phyloP scores from a whole-genome alignment of 1,140 invertebrate genomes.

The Temnothorax longispinosus region DNA sequence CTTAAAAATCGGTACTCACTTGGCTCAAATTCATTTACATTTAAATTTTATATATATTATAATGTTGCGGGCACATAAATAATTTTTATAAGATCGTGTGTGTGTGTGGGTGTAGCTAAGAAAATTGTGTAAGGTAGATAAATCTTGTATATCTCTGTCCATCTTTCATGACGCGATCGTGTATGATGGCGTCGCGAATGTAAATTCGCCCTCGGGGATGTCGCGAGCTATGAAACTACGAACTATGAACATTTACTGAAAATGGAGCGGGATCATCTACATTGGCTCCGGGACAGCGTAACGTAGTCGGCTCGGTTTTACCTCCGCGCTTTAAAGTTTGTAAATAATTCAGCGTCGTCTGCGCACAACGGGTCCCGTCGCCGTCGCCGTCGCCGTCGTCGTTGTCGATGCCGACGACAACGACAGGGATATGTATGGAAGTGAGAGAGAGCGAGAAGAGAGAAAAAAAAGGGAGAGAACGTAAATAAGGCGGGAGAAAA shows the following conservation, averaged over 20 bases:
- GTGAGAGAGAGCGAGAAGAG: not conserved
- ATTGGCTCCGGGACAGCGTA: not conserved
- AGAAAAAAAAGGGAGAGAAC: not conserved
- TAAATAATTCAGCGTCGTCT: slow-evolving; percentile 76
- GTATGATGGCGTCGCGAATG: slow-evolving; percentile 8
- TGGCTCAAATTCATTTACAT: not conserved
- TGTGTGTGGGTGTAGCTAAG: not conserved
- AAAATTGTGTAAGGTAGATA: not conserved
- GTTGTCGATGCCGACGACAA: slow-evolving; percentile 29
- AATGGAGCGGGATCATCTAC: slow-evolving; percentile 12
- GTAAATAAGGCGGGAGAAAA: slow-evolving; percentile 50
- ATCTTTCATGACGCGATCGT: slow-evolving; percentile 18
- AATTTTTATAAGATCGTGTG: not conserved
- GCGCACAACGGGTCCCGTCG: slow-evolving; percentile 45
- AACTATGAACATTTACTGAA: slow-evolving; percentile 42
- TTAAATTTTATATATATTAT: not conserved
- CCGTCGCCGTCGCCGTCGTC: not conserved
- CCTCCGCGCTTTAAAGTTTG: slow-evolving; percentile 56
- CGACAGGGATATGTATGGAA: slow-evolving; percentile 17
- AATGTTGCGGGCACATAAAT: not conserved
- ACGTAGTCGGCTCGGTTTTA: slow-evolving; percentile 13
- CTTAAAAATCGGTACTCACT: not conserved
- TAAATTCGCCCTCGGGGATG: slow-evolving; percentile 17
- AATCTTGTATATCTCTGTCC: not conserved
- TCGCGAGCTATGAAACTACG: slow-evolving; percentile 20